phyloP scores from a whole-genome alignment of 2,797 vertebrate species.

The Leptoclinus maculatus region DNA sequence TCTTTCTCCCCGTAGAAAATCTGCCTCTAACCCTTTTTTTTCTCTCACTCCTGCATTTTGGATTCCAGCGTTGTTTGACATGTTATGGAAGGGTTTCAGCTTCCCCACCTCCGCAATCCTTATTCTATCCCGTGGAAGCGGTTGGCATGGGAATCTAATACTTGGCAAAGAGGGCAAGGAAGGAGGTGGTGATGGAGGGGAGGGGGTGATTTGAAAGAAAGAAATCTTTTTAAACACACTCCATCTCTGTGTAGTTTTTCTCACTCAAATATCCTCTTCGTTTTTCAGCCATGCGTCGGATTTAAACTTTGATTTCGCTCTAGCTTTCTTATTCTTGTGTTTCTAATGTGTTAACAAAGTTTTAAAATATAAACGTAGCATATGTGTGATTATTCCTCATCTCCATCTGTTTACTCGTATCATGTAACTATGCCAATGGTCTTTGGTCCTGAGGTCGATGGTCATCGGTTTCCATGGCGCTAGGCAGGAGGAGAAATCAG shows the following conservation, averaged over 20 bases:
- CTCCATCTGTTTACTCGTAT: conserved; percentile 34
- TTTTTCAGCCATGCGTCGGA: conserved; percentile 33
- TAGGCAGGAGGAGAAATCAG: conserved; percentile 53
- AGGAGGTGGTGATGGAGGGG: conserved; percentile 68
- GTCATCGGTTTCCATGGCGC: conserved; percentile 68
- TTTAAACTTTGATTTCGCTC: conserved; percentile 55
- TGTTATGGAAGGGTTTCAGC: conserved; percentile 86
- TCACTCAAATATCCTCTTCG: conserved; percentile 43
- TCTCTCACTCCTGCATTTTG: conserved; percentile 75
- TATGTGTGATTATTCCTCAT: neutral
- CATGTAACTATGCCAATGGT: conserved; percentile 52
- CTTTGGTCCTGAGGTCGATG: conserved; percentile 55
- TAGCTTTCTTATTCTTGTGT: neutral
- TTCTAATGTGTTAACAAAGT: conserved; percentile 39
- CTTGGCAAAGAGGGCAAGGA: conserved; percentile 78
- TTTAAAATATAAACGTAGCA: conserved; percentile 2
- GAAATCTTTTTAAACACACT: conserved; percentile 62
- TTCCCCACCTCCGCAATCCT: conserved; percentile 84
- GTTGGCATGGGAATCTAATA: conserved; percentile 83
- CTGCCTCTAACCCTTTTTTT: conserved; percentile 79
- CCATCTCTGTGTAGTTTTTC: conserved; percentile 48
- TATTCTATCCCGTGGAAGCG: conserved; percentile 84
- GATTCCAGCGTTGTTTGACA: conserved; percentile 85
- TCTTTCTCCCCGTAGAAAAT: conserved; percentile 83
- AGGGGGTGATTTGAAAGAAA: conserved; percentile 41